Percentiles rank a stretch among this genome's conserved stretches.
These are phyloP conservation scores for Drosophila percnosoma DNA, from an alignment of 2,888 invertebrate genomes.

Conservation along the genomic window DNA sequence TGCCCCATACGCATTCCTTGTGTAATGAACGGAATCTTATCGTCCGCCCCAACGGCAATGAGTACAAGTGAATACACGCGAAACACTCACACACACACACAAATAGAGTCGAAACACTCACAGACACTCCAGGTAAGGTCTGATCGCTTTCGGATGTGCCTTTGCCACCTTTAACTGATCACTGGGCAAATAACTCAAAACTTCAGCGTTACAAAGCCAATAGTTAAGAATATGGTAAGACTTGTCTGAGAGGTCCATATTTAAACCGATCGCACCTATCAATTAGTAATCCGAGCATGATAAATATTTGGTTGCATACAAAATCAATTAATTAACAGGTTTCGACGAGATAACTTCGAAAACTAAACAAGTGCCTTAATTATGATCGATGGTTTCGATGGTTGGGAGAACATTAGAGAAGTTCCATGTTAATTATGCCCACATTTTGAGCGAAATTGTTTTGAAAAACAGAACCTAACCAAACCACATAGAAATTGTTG, in stretches of 20 bases:
- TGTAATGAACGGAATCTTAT: constrained; percentile 54
- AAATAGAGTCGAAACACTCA: not conserved
- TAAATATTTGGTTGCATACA: not conserved
- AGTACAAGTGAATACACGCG: constrained; percentile 6
- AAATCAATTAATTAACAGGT: not conserved
- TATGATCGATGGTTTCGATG: not conserved
- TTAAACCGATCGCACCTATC: not conserved
- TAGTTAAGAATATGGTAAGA: not conserved
- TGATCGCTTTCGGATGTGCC: constrained; percentile 17
- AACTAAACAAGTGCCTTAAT: not conserved
- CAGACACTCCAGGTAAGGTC: not conserved
- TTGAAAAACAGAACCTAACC: not conserved
- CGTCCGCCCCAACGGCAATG: constrained; percentile 1
- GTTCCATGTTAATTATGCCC: not conserved
- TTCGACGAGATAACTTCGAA: not conserved
- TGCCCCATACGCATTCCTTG: constrained; percentile 45
- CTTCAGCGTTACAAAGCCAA: not conserved
- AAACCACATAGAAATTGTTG: not conserved
- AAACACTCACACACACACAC: constrained; percentile 2
- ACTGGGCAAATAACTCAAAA: not conserved
- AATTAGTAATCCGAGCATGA: not conserved
- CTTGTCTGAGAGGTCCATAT: too few relatives aligned
- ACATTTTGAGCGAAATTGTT: not conserved
- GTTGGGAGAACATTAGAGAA: not conserved
- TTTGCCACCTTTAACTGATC: constrained; percentile 4